Percentiles rank a stretch among this genome's conserved stretches.
phyloP scores from a whole-genome alignment of 2,888 invertebrate species.

The Anthrax anthrax region DNA sequence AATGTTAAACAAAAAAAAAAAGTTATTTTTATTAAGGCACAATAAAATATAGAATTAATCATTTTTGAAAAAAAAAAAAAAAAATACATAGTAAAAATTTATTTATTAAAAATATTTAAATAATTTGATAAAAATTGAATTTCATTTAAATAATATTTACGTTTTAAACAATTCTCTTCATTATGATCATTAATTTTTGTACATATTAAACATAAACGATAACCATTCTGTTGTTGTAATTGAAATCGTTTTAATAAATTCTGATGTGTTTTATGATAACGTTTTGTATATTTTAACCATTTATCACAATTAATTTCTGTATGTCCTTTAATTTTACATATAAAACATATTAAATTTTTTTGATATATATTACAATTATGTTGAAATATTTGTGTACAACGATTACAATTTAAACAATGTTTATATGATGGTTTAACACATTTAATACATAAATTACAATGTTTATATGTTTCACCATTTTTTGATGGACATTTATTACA shows the following conservation, averaged over 20 bases:
- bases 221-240: background rate
- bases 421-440: conserved; percentile 78
- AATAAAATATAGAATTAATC: too few relatives aligned
- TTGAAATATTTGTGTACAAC: conserved; percentile 41
- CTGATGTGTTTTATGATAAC: background rate
- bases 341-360: conserved; percentile 25
- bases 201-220: conserved; percentile 2
- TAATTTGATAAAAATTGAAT: background rate
- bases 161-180: conserved; percentile 1
- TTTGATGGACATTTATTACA: conserved; percentile 61
- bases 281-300: conserved; percentile 9
- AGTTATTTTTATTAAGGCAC: too few relatives aligned
- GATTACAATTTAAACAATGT: conserved; percentile 58
- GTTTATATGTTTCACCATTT: conserved; percentile 54
- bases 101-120: conserved; percentile 1
- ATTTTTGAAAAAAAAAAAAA: too few relatives aligned
- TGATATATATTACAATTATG: conserved; percentile 40
- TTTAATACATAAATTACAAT: conserved; percentile 47
- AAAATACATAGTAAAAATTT: too few relatives aligned
- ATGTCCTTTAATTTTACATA: conserved; percentile 27
- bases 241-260: background rate
- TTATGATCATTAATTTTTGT: background rate
- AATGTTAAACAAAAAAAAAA: too few relatives aligned
- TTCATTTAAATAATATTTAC: conserved; percentile 2
- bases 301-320: conserved; percentile 22